Base-by-base conservation (phyloP, 2,888 invertebrate species). In the Silvanus unidentatus region DNA sequence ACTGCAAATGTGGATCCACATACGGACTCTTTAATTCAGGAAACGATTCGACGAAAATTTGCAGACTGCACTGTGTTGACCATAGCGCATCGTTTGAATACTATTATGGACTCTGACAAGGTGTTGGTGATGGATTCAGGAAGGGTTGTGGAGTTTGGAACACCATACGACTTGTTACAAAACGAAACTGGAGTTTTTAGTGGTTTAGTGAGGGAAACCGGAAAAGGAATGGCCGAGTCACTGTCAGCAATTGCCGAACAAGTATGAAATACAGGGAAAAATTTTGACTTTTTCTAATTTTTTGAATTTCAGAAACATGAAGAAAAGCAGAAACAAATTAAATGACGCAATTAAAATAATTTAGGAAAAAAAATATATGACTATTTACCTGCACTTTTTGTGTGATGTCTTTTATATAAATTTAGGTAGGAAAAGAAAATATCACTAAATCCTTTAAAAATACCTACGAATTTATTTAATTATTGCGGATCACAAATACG, bases 101-200 rank as follows among this genome's bases (percentile, higher is more conserved):
- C 90, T 0, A 84, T 91, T 40, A 89, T 91, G 84, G 89, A 91
- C 70, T 87, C 86, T 0, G 87, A 89, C 72, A 79, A 81, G 69
- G 84, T 89, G 42, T 65, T 90, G 52, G 88, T 89, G 5, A 81
- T 91, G 78, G 86, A 88, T 64, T 82, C 84, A 27, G 91, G 91
- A 0, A 79, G 36, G 14, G 76, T 82, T 64, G 78, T 80, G 0
- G 92, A 94, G 68, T 80, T 85, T 29, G 90, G 84, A 2, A 82
- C 84, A 60, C 91, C 94, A 0, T 79, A 79, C 62, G 75, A 78
- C 50, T 64, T 88, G 36, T 63, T 88, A 37, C 75, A 79, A 30
- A 60, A 63, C 40, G 32, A 51, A 12, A 43, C 46, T 2, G 61
- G 64, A 0, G 44, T 60, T 4, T 64, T 66, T 45, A 52, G 51